Evolutionary conservation across 2,797 vertebrate genomes (phyloP).

Genomic region (Simalia tracyae): DNA sequence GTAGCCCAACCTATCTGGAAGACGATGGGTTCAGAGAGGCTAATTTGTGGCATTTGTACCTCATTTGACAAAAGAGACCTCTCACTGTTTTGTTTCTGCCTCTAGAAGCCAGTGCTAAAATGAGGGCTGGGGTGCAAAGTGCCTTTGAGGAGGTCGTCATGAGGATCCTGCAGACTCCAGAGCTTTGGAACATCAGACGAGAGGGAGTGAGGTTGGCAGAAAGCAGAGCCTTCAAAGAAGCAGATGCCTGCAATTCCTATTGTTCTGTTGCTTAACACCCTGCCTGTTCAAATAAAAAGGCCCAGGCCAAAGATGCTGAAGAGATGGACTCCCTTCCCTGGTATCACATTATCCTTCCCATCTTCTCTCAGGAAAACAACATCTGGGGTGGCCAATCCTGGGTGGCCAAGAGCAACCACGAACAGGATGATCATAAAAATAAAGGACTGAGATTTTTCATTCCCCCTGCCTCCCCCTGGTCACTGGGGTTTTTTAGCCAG

Average conservation of each 20-base stretch:
- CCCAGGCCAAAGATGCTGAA: neutral
- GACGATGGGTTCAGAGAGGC: no score
- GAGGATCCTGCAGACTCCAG: slow-evolving; percentile 66
- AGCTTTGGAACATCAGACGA: slow-evolving; percentile 19
- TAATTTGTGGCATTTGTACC: neutral
- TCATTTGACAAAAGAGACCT: slow-evolving; percentile 1
- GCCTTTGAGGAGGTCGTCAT: slow-evolving; percentile 65
- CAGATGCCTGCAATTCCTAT: neutral
- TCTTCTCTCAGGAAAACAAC: neutral
- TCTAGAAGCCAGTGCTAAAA: slow-evolving; percentile 71
- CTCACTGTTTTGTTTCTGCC: neutral
- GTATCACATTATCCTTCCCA: neutral
- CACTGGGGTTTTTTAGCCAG: neutral
- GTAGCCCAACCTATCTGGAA: neutral
- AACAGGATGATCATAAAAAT: neutral
- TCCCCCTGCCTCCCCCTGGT: neutral
- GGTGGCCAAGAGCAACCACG: neutral
- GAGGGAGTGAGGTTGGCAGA: neutral
- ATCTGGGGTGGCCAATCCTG: neutral
- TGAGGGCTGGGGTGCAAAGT: slow-evolving; percentile 54
- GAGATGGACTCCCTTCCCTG: neutral
- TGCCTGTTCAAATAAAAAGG: neutral
- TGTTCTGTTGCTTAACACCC: slow-evolving; percentile 47
- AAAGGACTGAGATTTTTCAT: neutral
- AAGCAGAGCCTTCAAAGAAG: neutral